These are phyloP conservation scores for Sisyra terminalis DNA, from an alignment of 2,888 invertebrate species.

Conservation along the genomic window DNA sequence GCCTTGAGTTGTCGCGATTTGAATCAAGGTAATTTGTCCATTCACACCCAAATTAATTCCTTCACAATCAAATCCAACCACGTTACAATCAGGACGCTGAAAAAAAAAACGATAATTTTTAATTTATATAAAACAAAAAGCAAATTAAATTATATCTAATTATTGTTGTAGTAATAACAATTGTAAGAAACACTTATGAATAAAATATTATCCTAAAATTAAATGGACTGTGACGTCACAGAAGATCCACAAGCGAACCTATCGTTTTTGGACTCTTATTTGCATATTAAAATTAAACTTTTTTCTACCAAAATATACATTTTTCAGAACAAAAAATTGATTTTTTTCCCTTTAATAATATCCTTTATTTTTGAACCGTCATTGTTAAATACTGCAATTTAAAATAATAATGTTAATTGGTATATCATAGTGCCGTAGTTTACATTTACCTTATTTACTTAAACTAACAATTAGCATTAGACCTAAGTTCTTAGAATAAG, in stretches of 20 bases:
- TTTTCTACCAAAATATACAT: no score
- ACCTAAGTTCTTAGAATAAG: no score
- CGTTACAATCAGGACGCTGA: conserved; percentile 27
- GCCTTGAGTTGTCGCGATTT: conserved; percentile 67
- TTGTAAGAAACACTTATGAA: no score
- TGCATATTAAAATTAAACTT: no score
- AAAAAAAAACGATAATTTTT: neutral
- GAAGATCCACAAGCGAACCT: no score
- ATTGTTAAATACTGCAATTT: neutral
- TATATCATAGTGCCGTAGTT: no score
- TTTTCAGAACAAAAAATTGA: no score
- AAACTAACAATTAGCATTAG: no score
- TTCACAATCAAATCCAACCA: conserved; percentile 81
- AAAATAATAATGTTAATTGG: neutral
- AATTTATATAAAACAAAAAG: neutral
- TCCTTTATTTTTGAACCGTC: neutral
- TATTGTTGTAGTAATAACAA: neutral
- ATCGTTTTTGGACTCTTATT: no score
- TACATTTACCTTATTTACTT: no score
- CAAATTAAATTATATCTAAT: neutral
- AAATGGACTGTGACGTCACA: no score
- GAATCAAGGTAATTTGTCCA: conserved; percentile 74
- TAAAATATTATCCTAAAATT: no score
- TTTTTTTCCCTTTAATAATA: neutral
- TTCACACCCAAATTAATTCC: conserved; percentile 82